Base-by-base conservation (phyloP, 2,113 vertebrate genomes). In the Eolophus roseicapilla region DNA sequence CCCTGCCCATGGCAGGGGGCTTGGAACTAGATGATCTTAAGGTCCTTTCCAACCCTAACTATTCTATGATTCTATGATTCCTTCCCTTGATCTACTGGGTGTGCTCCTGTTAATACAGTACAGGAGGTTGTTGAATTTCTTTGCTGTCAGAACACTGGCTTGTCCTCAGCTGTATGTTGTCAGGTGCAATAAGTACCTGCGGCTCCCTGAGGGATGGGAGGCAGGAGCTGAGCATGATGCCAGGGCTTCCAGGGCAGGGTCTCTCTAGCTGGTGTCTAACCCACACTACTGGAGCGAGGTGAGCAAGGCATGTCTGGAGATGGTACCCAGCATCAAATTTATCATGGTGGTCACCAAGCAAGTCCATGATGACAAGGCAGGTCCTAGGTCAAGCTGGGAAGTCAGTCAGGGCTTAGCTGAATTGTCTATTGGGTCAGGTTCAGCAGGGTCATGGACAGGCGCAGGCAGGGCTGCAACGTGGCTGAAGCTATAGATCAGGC, bases 181-280 rank as follows among this genome's bases (percentile, higher is more conserved):
- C n/a, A 62, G 57, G 14, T 2, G 2, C 35, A 71, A 10, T 0
- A 1, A 88, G 21, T 33, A 10, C 31, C 2, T 4, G 8, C 6
- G 25, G 7, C 4, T 69, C 20, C 35, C 39, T n/a, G 65, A 35
- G 10, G 18, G 53, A 10, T 0, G 3, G 57, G 25, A 35, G 27
- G 8, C 12, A 7, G n/a, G 31, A 85, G 37, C 21, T 39, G 20
- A 62, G 10, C 18, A 62, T 3, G 4, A 0, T 50, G 29, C 3
- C 50, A 1, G 1, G 19, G 3, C 17, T 52, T 57, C 17, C 18
- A 67, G 12, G 43, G 14, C 9, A 25, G 4, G 12, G 5, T 5
- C 6, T 77, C 41, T 57, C 27, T 29, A 57, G 35, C 4, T 24
- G 9, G 4, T 6, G 31, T 47, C 18, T 0, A 0, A 57, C 31